A percentile compares a stretch with the other conserved stretches of the same genome.
phyloP scores from a whole-genome alignment of 2,797 vertebrate genomes.

The Ciconia nigra region DNA sequence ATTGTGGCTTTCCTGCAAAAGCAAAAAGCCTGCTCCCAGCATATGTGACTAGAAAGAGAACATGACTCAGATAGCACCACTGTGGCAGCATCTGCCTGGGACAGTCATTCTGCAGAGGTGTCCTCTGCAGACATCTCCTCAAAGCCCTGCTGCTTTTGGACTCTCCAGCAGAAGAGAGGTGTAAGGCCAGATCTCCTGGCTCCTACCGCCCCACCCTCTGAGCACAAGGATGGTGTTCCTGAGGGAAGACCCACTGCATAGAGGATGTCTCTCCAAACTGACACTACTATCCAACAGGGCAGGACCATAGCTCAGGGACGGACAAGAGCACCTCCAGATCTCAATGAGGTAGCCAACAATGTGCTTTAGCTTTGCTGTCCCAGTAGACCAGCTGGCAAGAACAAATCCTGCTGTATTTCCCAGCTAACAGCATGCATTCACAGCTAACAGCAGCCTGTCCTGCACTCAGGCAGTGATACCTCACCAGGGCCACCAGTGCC shows the following conservation, averaged over 20 bases:
- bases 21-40: not conserved
- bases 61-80: not conserved
- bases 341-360: not conserved
- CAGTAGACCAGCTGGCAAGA: not conserved
- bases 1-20: not conserved
- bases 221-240: accelerated
- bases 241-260: not conserved
- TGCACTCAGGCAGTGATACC: not conserved
- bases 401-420: not conserved
- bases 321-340: not conserved
- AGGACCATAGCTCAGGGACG: not conserved
- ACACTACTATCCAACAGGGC: not conserved
- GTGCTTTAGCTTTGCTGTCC: not conserved
- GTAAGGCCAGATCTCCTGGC: not conserved
- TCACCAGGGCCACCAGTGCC: not conserved
- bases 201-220: not conserved
- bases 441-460: not conserved
- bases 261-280: not conserved
- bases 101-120: not conserved
- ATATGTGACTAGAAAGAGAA: not conserved
- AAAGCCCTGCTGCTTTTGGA: not conserved
- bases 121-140: not conserved
- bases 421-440: not conserved
- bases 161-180: not conserved
- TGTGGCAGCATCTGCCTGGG: not conserved